Evolutionary conservation across 1,140 invertebrate species (phyloP).

Genomic region (Xylocopa sonorina): DNA sequence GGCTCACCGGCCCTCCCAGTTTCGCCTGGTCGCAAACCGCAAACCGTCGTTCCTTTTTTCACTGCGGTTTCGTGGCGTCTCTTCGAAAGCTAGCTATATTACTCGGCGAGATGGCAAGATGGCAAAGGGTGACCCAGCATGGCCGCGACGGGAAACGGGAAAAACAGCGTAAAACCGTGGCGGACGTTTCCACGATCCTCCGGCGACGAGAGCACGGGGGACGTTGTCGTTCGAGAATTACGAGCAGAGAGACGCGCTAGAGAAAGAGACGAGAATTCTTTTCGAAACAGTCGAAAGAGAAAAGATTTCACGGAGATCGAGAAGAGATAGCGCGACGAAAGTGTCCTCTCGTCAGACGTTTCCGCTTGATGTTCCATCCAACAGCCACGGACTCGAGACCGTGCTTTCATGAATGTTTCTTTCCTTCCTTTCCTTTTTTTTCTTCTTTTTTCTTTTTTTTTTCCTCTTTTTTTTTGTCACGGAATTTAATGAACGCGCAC

Average conservation of each 20-base stretch:
- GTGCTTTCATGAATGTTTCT: background rate
- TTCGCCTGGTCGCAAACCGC: conserved; percentile 68
- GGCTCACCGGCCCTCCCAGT: conserved; percentile 65
- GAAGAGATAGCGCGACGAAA: conserved; percentile 4
- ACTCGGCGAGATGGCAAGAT: conserved; percentile 47
- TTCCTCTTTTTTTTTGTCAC: background rate
- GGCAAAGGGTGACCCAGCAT: conserved; percentile 60
- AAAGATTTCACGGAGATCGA: background rate
- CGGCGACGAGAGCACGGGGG: background rate
- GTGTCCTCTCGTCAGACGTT: conserved; percentile 2
- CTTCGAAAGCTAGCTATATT: conserved; percentile 58
- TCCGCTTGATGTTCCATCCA: background rate
- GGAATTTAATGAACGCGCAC: conserved; percentile 42
- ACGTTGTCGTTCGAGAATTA: background rate
- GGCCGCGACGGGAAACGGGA: conserved; percentile 58
- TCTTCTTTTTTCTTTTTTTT: background rate
- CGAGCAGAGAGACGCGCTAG: background rate
- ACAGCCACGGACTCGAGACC: background rate
- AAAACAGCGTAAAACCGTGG: conserved; percentile 57
- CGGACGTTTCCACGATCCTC: conserved; percentile 4
- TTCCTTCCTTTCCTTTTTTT: background rate
- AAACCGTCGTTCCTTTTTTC: conserved; percentile 51
- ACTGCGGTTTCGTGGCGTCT: conserved; percentile 68
- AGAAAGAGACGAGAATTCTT: background rate
- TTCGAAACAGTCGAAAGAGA: background rate